phyloP scores from a whole-genome alignment of 1,140 invertebrate species.

The Drosophila busckii region DNA sequence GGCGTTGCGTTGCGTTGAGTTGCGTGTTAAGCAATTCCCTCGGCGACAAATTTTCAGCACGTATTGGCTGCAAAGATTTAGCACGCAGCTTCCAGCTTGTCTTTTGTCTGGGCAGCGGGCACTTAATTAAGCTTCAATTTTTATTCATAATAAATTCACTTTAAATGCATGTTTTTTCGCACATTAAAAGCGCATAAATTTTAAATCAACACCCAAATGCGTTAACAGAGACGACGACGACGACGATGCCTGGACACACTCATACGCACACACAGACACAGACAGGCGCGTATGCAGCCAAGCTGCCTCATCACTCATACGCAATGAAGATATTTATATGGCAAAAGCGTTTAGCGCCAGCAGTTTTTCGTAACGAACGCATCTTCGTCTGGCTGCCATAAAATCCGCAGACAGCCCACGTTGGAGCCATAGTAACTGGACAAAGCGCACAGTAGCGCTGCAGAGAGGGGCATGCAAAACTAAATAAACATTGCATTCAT shows the following conservation, averaged over 20 bases:
- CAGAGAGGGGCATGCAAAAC: no score
- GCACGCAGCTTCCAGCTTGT: neutral
- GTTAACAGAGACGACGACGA: no score
- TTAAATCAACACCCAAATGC: slow-evolving; percentile 74
- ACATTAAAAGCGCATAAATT: slow-evolving; percentile 76
- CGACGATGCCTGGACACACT: no score
- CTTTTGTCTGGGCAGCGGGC: neutral
- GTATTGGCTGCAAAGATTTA: slow-evolving; percentile 5
- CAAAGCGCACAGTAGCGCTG: no score
- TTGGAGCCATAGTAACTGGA: no score
- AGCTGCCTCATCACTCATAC: slow-evolving; percentile 69
- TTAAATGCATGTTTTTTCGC: slow-evolving; percentile 72
- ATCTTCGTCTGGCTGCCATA: slow-evolving; percentile 8
- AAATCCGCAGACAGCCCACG: neutral
- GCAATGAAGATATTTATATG: slow-evolving; percentile 77
- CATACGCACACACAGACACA: neutral
- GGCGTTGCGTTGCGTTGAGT: slow-evolving; percentile 12
- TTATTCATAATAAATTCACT: slow-evolving; percentile 74
- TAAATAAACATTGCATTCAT: no score
- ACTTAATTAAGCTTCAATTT: slow-evolving; percentile 63
- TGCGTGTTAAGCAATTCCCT: slow-evolving; percentile 32
- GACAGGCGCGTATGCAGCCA: neutral
- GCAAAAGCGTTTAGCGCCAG: slow-evolving; percentile 68
- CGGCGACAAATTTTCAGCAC: slow-evolving; percentile 39
- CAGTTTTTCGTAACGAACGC: slow-evolving; percentile 41